Evolutionary conservation across 2,113 vertebrate genomes (phyloP).

Genomic region (Epinephelus moara): DNA sequence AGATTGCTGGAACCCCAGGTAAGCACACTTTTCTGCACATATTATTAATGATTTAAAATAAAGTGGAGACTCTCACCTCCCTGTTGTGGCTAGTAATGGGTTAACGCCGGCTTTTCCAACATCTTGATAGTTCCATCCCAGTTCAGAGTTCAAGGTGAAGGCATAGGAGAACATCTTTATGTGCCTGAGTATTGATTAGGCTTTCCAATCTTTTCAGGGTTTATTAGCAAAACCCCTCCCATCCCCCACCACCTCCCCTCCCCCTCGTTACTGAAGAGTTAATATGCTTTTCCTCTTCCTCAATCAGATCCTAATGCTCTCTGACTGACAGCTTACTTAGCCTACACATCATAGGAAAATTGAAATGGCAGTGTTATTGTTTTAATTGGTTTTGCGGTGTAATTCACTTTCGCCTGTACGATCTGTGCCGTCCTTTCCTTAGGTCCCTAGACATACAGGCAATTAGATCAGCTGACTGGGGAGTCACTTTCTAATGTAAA

Average conservation of each 20-base stretch:
- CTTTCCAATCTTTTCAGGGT: constrained; percentile 69
- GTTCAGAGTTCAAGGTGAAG: constrained; percentile 80
- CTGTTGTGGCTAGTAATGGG: constrained; percentile 31
- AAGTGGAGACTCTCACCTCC: background rate
- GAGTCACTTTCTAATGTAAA: constrained; percentile 46
- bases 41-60: background rate
- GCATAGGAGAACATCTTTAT: constrained; percentile 66
- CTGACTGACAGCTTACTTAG: constrained; percentile 71
- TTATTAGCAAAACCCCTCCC: constrained; percentile 69
- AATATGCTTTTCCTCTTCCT: constrained; percentile 57
- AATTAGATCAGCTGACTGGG: constrained; percentile 64
- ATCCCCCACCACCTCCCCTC: constrained; percentile 22
- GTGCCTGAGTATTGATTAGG: constrained; percentile 75
- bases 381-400: constrained; percentile 76
- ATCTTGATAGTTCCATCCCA: constrained; percentile 65
- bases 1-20: constrained; percentile 99
- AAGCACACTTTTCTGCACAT: constrained; percentile 55
- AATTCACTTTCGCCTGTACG: constrained; percentile 68
- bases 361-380: constrained; percentile 73
- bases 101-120: constrained; percentile 45
- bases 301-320: constrained; percentile 72
- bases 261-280: constrained; percentile 59
- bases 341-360: constrained; percentile 67
- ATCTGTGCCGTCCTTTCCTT: constrained; percentile 46
- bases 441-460: constrained; percentile 40